Conservation (phyloP, 2,113 vertebrate genomes). For the Thinocorus orbignyianus region DNA sequence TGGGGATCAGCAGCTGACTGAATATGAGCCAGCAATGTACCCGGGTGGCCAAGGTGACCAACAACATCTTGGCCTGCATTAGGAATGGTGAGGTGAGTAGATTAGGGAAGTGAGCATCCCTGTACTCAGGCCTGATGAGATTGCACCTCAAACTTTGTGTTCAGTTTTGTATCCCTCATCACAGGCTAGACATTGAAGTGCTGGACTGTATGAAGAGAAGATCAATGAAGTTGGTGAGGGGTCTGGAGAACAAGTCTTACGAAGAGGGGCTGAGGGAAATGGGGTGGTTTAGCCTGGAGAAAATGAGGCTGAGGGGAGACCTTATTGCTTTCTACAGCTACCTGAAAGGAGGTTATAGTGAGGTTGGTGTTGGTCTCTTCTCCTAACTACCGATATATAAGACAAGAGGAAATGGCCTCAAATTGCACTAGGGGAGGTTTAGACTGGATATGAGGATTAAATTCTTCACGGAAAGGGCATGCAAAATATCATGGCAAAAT, state of each 20-base stretch:
- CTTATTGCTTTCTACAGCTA: neutral
- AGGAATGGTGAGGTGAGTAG: neutral
- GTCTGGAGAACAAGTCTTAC: neutral
- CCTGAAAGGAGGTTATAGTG: neutral
- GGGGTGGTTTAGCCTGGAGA: neutral
- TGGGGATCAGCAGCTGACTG: neutral
- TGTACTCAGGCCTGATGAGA: neutral
- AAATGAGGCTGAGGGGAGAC: neutral
- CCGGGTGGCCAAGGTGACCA: neutral
- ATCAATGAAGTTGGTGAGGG: neutral
- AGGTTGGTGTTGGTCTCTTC: neutral
- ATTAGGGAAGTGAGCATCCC: neutral
- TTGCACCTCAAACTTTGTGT: neutral
- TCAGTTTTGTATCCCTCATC: neutral
- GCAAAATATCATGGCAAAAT: neutral
- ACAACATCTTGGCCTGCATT: neutral
- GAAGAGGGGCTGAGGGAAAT: neutral
- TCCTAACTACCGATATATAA: neutral
- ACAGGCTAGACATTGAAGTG: neutral
- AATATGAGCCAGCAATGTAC: neutral
- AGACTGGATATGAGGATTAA: neutral
- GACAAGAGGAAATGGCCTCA: neutral
- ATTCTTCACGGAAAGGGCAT: neutral
- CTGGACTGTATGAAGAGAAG: neutral
- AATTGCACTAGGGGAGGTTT: neutral